phyloP scores from a whole-genome alignment of 2,888 invertebrate genomes.

The Cyaniris semiargus region DNA sequence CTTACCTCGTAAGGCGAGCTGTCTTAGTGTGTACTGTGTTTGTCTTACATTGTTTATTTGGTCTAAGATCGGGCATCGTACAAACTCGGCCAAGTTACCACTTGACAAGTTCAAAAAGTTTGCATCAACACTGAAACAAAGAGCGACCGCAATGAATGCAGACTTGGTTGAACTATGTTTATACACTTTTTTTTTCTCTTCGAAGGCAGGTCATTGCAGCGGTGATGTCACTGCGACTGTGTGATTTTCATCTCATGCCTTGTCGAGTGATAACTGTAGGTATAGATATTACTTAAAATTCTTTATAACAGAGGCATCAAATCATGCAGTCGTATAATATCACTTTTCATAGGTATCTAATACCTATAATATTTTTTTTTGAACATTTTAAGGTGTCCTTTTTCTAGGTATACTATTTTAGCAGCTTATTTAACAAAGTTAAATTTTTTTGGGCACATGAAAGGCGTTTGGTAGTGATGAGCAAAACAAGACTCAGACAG shows the following conservation, averaged over 20 bases:
- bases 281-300: background rate
- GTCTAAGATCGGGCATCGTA: background rate
- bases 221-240: too few relatives aligned
- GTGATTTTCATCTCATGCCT: background rate
- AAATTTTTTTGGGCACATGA: background rate
- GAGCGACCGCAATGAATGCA: background rate
- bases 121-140: background rate
- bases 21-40: background rate
- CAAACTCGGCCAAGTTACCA: background rate
- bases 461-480: background rate
- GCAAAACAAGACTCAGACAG: too few relatives aligned
- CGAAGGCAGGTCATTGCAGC: too few relatives aligned
- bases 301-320: background rate
- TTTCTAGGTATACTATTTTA: background rate
- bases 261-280: background rate
- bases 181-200: too few relatives aligned
- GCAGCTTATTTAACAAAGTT: background rate
- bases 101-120: background rate
- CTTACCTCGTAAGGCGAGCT: background rate
- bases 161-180: too few relatives aligned
- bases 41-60: background rate
- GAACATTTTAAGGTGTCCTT: background rate
- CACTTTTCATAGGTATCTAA: conserved; percentile 1
- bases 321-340: background rate
- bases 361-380: background rate